These are phyloP conservation scores for Bambusicola thoracicus DNA, from an alignment of 2,113 vertebrate species.

Conservation along the genomic window DNA sequence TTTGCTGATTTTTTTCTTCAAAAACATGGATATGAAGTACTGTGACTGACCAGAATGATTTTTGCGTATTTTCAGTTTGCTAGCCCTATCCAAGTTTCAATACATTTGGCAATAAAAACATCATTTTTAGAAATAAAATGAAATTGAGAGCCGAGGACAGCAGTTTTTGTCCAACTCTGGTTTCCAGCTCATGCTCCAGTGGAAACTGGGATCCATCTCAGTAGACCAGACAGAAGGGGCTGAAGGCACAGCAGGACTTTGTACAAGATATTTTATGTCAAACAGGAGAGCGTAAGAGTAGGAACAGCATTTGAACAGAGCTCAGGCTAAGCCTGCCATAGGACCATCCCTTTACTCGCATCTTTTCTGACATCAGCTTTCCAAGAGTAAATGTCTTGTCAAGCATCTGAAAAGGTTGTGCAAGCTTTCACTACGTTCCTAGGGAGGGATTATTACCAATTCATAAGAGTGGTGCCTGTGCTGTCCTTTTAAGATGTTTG, in stretches of 20 bases:
- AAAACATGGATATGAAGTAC: background rate
- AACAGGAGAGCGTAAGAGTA: background rate
- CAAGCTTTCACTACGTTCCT: background rate
- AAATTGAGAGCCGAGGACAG: background rate
- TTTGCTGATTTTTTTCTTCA: background rate
- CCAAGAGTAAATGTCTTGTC: background rate
- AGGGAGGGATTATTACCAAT: background rate
- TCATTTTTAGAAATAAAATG: background rate
- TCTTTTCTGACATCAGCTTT: background rate
- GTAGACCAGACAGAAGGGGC: background rate
- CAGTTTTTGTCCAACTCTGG: background rate
- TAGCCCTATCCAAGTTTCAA: background rate
- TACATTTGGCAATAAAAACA: background rate
- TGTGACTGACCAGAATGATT: background rate
- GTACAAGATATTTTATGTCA: background rate
- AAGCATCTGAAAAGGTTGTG: background rate
- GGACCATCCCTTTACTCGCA: background rate
- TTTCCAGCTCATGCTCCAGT: background rate
- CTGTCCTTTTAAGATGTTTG: background rate
- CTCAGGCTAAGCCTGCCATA: background rate
- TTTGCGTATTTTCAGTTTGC: fast-evolving
- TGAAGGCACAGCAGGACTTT: background rate
- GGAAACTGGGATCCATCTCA: background rate
- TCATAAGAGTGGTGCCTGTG: background rate
- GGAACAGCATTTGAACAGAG: background rate